Evolutionary conservation across 2,888 invertebrate genomes (phyloP), one percentile per base, ranked within the genome.

Genomic region (Bursaphelenchus okinawaensis): DNA sequence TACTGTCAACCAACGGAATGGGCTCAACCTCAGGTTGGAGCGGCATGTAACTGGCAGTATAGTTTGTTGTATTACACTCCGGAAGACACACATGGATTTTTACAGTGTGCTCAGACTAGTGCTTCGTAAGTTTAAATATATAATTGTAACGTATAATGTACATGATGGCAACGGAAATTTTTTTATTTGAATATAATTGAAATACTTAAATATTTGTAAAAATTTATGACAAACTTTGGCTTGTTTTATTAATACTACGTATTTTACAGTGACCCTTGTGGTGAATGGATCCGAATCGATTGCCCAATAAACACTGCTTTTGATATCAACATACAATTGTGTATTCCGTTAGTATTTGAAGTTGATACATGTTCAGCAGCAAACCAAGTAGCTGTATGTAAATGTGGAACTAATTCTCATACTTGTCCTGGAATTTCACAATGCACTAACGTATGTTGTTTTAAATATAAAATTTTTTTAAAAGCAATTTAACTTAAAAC

Each of bases 231-330:
- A n/a, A n/a, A n/a, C n/a, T n/a, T n/a, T n/a, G n/a, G n/a, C n/a
- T n/a, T n/a, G 22, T 9, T 54, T 56, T 19, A 19, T 56, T 7
- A 9, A 12, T 8, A 28, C 8, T 28, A n/a, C 19, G 29, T 8
- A 9, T 16, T 16, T 68, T 72, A 28, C 64, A 81, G 82, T 20
- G 72, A 70, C 24, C 65, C 77, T 7, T 82, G 82, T 62, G 82
- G 82, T 52, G 75, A 77, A 68, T 82, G 82, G 82, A 67, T 68
- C 28, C 70, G 76, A 16, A 65, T 76, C 66, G 73, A 75, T n/a
- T 82, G 82, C 65, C 50, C 68, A 12, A 55, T 65, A 9, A 62
- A 55, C 31, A 70, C 76, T n/a, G 40, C 50, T 3, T 75, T 75
- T 62, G 64, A 75, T 55, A 52, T 61, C 9, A 51, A 19, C 9